phyloP scores from a whole-genome alignment of 2,797 vertebrate species.

The Taeniopygia guttata region DNA sequence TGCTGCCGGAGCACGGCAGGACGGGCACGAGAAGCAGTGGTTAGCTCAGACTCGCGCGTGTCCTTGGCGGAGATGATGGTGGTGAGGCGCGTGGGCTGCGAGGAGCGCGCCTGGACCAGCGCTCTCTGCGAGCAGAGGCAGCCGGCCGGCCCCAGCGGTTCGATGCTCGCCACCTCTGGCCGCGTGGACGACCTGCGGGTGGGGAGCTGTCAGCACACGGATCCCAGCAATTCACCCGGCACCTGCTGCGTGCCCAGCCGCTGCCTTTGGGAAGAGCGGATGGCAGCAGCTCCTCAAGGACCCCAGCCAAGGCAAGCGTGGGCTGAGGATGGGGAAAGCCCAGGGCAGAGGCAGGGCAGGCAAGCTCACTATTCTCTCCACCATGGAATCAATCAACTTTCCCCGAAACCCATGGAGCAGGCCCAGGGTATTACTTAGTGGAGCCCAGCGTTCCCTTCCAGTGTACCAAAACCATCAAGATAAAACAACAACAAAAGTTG shows the following conservation, averaged over 20 bases:
- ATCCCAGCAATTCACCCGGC: background rate
- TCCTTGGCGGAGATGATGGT: constrained; percentile 96
- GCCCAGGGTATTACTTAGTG: background rate
- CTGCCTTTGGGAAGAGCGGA: rapidly evolving
- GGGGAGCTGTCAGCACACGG: background rate
- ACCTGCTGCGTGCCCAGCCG: rapidly evolving
- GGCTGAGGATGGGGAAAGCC: no score
- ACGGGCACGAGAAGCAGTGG: rapidly evolving
- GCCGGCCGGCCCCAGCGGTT: constrained; percentile 74
- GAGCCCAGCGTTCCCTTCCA: background rate
- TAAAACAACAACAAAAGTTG: background rate
- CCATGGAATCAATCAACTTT: rapidly evolving
- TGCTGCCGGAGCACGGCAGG: background rate
- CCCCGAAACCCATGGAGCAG: background rate
- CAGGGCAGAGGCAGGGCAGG: background rate
- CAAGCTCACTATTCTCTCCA: background rate
- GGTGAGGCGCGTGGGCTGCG: constrained; percentile 83
- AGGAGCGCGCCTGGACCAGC: constrained; percentile 88
- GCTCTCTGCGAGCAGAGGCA: constrained; percentile 87
- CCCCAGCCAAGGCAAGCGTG: no score
- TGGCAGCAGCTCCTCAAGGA: background rate
- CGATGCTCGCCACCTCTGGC: constrained; percentile 92
- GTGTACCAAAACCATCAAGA: rapidly evolving
- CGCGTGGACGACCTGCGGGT: constrained; percentile 87
- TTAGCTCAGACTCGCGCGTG: constrained; percentile 76